Percentiles rank a stretch among this genome's conserved stretches.
phyloP scores from a whole-genome alignment of 2,888 invertebrate species.

The Tubulanus polymorphus region DNA sequence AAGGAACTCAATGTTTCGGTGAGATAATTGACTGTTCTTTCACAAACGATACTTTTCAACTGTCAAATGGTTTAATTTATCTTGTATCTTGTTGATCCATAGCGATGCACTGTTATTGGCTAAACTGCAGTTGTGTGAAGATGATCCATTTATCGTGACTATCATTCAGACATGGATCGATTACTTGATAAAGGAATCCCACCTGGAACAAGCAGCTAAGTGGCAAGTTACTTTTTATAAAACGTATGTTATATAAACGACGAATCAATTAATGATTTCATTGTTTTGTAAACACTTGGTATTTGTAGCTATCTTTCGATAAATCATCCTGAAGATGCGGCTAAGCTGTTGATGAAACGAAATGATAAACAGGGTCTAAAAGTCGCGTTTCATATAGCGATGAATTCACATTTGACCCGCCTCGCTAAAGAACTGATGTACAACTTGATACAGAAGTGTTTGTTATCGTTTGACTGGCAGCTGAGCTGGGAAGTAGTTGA shows the following conservation, averaged over 20 bases:
- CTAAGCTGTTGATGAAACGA: conserved; percentile 60
- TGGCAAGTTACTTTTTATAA: conserved; percentile 37
- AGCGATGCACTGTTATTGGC: conserved; percentile 55
- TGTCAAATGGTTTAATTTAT: background rate
- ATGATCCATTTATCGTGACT: conserved; percentile 46
- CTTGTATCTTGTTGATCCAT: conserved; percentile 4
- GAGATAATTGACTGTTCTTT: conserved; percentile 13
- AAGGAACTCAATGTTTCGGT: conserved; percentile 42
- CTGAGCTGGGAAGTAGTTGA: conserved; percentile 30
- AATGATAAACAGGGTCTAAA: conserved; percentile 58
- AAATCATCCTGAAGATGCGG: conserved; percentile 63
- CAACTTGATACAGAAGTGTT: too few relatives aligned
- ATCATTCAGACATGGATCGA: conserved; percentile 45
- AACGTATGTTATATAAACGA: background rate
- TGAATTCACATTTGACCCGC: too few relatives aligned
- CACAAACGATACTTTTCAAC: background rate
- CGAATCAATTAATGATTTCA: background rate
- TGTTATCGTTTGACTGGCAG: conserved; percentile 36
- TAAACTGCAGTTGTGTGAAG: conserved; percentile 43
- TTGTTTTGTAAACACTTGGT: conserved; percentile 10
- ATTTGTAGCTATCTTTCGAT: conserved; percentile 61
- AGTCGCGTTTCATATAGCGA: conserved; percentile 64
- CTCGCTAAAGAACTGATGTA: conserved; percentile 35
- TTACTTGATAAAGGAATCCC: conserved; percentile 43
- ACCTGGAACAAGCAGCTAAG: conserved; percentile 53